Conservation (phyloP, 1,140 invertebrate species). For the Euwallacea fornicatus region DNA sequence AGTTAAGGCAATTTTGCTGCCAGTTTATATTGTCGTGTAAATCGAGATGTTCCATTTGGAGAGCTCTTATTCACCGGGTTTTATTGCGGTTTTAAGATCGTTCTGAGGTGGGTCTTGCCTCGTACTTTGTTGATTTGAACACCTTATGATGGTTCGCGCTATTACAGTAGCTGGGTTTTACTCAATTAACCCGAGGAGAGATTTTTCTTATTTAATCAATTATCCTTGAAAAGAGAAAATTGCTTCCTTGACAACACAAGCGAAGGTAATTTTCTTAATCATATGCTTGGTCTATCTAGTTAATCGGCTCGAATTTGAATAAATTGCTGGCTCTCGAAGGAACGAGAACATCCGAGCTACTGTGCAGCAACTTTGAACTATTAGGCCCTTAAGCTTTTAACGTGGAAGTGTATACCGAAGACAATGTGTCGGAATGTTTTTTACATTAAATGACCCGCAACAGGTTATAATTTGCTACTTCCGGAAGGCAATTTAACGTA, state of each 20-base stretch:
- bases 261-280: constrained; percentile 6
- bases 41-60: constrained; percentile 16
- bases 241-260: too few relatives aligned
- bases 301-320: background rate
- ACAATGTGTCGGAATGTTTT: constrained; percentile 9
- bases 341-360: background rate
- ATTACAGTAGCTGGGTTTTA: too few relatives aligned
- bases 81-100: constrained; percentile 9
- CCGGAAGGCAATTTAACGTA: constrained; percentile 14
- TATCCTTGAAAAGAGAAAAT: too few relatives aligned
- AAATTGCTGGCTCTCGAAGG: background rate
- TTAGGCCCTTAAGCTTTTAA: background rate
- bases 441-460: constrained; percentile 16
- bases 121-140: too few relatives aligned
- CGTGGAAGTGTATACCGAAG: background rate
- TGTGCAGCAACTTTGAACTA: background rate
- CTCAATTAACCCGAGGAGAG: too few relatives aligned
- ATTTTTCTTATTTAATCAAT: too few relatives aligned
- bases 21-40: constrained; percentile 26
- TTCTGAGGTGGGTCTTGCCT: too few relatives aligned
- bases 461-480: constrained; percentile 23
- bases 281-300: constrained; percentile 1
- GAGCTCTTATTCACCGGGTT: too few relatives aligned
- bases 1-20: constrained; percentile 27
- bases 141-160: too few relatives aligned